A percentile compares a stretch with the other conserved stretches of the same genome.
These are phyloP conservation scores for Phrynocephalus guinanensis DNA, from an alignment of 2,797 vertebrate genomes.

Conservation along the genomic window DNA sequence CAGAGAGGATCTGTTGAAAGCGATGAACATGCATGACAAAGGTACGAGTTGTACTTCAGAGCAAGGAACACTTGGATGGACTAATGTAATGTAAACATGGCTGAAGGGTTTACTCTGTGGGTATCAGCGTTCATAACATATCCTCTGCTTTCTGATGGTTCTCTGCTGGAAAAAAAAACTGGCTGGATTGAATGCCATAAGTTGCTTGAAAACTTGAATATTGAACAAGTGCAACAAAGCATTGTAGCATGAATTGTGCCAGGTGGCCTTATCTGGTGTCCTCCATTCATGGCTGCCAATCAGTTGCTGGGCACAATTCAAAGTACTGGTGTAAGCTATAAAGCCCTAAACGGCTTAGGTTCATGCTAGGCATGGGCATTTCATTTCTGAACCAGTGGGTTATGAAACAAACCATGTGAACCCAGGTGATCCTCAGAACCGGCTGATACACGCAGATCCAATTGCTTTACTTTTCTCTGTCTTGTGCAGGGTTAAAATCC, in stretches of 20 bases:
- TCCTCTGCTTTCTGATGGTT: not conserved
- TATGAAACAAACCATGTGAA: too few relatives aligned
- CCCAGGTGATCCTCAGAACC: too few relatives aligned
- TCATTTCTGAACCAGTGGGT: too few relatives aligned
- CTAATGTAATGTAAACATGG: too few relatives aligned
- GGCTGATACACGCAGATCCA: too few relatives aligned
- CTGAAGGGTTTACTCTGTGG: not conserved
- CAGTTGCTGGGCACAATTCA: too few relatives aligned
- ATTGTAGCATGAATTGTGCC: not conserved
- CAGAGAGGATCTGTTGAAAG: slow-evolving; percentile 84
- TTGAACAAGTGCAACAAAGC: not conserved
- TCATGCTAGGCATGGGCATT: too few relatives aligned
- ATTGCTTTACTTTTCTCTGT: too few relatives aligned
- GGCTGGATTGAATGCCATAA: not conserved
- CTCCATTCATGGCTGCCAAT: not conserved
- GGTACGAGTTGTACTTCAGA: slow-evolving; percentile 73
- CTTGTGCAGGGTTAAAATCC: too few relatives aligned
- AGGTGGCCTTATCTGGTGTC: not conserved
- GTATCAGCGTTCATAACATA: not conserved
- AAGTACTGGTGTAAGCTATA: too few relatives aligned
- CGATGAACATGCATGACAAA: slow-evolving; percentile 88
- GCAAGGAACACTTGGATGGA: not conserved
- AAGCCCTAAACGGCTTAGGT: too few relatives aligned
- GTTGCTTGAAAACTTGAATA: not conserved
- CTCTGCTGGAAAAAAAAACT: not conserved